These are phyloP conservation scores for Microtus richardsoni DNA, from an alignment of 2,113 vertebrate species.

Conservation along the genomic window DNA sequence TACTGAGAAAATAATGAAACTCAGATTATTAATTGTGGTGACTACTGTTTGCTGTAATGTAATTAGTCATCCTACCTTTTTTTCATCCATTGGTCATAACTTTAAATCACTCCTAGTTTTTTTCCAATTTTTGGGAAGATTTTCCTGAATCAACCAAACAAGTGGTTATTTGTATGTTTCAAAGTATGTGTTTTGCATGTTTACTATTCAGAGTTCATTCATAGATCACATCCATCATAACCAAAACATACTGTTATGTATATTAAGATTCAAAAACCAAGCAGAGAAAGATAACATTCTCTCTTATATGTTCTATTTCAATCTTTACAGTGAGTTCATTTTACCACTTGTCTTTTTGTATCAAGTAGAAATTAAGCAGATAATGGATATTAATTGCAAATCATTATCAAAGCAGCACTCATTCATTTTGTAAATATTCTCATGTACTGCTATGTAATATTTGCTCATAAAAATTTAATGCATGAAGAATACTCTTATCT, in stretches of 20 bases:
- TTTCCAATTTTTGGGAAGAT: too few relatives aligned
- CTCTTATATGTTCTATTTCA: background rate
- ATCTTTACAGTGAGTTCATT: background rate
- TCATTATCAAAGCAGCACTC: background rate
- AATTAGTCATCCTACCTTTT: too few relatives aligned
- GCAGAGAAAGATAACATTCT: background rate
- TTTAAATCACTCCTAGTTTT: too few relatives aligned
- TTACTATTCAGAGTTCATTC: background rate
- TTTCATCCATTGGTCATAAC: too few relatives aligned
- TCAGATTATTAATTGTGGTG: too few relatives aligned
- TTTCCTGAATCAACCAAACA: too few relatives aligned
- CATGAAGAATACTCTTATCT: background rate
- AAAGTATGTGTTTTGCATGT: background rate
- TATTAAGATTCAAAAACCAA: background rate
- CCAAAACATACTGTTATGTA: background rate
- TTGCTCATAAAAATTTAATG: background rate
- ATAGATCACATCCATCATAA: background rate
- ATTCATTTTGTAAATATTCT: background rate
- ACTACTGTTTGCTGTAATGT: too few relatives aligned
- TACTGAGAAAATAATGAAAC: background rate
- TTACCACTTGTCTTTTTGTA: background rate
- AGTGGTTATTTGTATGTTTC: background rate
- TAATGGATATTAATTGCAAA: background rate
- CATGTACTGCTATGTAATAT: background rate
- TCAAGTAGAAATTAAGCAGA: background rate